Base-by-base conservation (phyloP, 2,888 invertebrate species). In the Drosophila anomalata region DNA sequence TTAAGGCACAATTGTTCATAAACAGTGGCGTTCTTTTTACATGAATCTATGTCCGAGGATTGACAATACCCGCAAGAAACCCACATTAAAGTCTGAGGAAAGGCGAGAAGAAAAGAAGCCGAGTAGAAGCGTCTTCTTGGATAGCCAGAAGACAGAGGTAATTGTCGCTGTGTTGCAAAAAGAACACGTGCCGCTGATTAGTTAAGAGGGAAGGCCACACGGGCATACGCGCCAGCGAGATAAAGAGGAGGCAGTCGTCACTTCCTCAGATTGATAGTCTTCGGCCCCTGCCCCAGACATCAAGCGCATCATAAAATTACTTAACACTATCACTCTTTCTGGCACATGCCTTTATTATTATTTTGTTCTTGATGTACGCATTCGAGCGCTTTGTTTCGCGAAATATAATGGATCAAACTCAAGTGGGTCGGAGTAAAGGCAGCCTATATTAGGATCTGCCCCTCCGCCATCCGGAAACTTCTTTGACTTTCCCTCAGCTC, bases 181-280 rank as follows among this genome's bases (percentile, higher is more conserved):
- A 76, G 69, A 86, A 87, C 83, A 84, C 88, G 83, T 84, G 83
- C 86, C 88, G 67, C 83, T 84, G 84, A 84, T 84, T 84, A 86
- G 82, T 75, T 77, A 67, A 78, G 63, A 55, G 55, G 63, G 69
- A 70, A 70, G 69, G 69, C 71, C 62, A 36, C 51, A 55, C 51
- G 57, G 57, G 57, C 63, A 47, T 51, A 56, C 50, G 29, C 22
- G 44, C 44, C 41, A 11, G 48, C 44, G 22, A 60, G 60, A 60
- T 48, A 56, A 60, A 57, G 22, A 48, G 44, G 3, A 31, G n/a
- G 29, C 26, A 9, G 5, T 20, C 36, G 50, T 29, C 29, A 41
- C 36, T 65, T 41, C 56, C 44, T 42, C 46, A 22, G 50, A 50
- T 50, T 39, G 50, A 36, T 48, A 36, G 44, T 46, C 41, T 54